A percentile compares a stretch with the other conserved stretches of the same genome.
Conservation (phyloP, 2,888 invertebrate genomes). For the Drosophila algonquin region DNA sequence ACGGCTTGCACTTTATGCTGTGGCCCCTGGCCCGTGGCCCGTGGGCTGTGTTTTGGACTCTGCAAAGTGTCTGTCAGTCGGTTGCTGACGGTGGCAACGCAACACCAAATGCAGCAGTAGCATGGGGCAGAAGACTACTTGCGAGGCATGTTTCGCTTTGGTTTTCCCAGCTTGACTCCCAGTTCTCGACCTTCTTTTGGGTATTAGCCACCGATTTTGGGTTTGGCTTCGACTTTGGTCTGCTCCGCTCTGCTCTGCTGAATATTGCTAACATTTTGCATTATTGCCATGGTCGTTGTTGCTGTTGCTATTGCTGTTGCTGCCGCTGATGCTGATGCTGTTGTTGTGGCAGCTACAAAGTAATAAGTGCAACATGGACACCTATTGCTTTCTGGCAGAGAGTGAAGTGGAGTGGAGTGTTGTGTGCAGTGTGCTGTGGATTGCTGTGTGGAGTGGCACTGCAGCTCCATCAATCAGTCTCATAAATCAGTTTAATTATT, state of each 20-base stretch:
- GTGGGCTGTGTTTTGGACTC: conserved; percentile 66
- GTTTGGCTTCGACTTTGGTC: conserved; percentile 15
- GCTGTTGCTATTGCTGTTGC: conserved; percentile 41
- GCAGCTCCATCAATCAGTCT: conserved; percentile 72
- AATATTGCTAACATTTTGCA: conserved; percentile 68
- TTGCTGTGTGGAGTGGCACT: conserved; percentile 12
- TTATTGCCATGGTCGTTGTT: conserved; percentile 40
- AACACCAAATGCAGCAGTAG: conserved; percentile 30
- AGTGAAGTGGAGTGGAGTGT: conserved; percentile 41
- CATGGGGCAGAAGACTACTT: conserved; percentile 37
- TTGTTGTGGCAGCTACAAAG: conserved; percentile 37
- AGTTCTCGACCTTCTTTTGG: conserved; percentile 35
- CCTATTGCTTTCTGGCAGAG: conserved; percentile 42
- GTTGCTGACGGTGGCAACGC: conserved; percentile 19
- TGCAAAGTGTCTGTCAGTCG: conserved; percentile 52
- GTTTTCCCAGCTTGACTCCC: conserved; percentile 33
- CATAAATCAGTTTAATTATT: conserved; percentile 79
- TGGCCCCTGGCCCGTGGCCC: conserved; percentile 10
- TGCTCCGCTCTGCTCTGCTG: neutral
- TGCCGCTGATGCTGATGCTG: conserved; percentile 42
- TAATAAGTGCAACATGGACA: conserved; percentile 71
- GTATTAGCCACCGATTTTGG: conserved; percentile 11
- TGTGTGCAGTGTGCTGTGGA: conserved; percentile 4
- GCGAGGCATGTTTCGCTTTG: neutral
- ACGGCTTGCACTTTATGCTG: conserved; percentile 30